These are phyloP conservation scores for Clarias gariepinus DNA, from an alignment of 2,113 vertebrate genomes.

Conservation along the genomic window DNA sequence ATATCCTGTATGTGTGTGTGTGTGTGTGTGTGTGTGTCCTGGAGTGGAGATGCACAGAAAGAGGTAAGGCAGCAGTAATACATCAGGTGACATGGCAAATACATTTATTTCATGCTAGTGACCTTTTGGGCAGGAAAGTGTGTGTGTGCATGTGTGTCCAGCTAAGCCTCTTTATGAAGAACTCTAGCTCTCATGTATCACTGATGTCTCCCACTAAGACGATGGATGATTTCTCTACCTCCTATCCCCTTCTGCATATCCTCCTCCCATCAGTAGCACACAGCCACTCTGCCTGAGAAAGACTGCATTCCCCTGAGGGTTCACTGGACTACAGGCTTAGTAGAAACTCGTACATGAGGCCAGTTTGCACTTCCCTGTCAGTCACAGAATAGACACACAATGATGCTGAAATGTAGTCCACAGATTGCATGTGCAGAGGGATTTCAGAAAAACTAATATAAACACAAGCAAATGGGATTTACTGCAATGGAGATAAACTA, in stretches of 20 bases:
- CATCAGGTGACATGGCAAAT: conserved; percentile 55
- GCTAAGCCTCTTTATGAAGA: conserved; percentile 63
- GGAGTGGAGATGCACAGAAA: neutral
- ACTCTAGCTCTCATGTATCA: conserved; percentile 66
- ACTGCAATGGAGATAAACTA: neutral
- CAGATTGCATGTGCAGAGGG: neutral
- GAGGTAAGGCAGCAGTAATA: conserved; percentile 59
- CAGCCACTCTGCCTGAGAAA: neutral
- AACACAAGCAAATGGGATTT: neutral
- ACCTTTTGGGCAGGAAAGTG: conserved; percentile 61
- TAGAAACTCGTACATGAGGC: neutral
- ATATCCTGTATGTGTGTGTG: neutral
- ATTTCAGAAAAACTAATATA: neutral
- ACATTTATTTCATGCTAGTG: conserved; percentile 59
- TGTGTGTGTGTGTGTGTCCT: neutral
- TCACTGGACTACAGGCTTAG: neutral
- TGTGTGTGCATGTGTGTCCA: conserved; percentile 39
- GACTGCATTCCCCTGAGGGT: neutral
- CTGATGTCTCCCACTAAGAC: conserved; percentile 55
- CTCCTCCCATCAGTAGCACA: conserved; percentile 42
- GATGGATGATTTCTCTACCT: conserved; percentile 62
- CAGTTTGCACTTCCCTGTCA: neutral
- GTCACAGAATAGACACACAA: neutral
- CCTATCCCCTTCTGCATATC: conserved; percentile 21
- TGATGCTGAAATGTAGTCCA: neutral